Conservation (phyloP, 2,797 vertebrate species). For the Pantherophis alleghaniensis region DNA sequence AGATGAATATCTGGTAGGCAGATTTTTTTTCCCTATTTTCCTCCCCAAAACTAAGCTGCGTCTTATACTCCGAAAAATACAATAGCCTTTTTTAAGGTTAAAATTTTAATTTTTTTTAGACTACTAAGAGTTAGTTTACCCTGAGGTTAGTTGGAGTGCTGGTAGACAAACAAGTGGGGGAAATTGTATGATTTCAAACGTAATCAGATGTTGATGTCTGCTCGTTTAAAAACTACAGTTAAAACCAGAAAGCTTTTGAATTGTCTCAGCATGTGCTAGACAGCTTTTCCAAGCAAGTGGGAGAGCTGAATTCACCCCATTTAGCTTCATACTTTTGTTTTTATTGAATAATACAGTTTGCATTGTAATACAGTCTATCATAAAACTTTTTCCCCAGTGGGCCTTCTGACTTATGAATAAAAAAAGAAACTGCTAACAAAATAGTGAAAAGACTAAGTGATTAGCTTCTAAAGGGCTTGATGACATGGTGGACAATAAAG, state of each 20-base stretch:
- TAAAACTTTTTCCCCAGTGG: background rate
- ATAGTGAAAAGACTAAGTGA: background rate
- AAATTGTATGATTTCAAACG: constrained; percentile 61
- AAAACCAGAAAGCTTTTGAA: constrained; percentile 50
- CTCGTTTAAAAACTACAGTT: constrained; percentile 59
- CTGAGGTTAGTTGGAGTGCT: background rate
- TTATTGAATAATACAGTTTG: background rate
- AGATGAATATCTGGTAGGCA: no score
- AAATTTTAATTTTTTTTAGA: background rate
- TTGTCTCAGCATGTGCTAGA: constrained; percentile 54
- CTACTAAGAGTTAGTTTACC: background rate
- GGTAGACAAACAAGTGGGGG: constrained; percentile 62
- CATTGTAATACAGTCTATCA: background rate
- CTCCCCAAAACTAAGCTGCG: no score
- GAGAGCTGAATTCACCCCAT: background rate
- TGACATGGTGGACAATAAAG: background rate
- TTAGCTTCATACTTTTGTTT: background rate
- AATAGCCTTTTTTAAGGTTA: constrained; percentile 60
- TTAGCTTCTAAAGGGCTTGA: background rate
- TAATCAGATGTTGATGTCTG: constrained; percentile 51
- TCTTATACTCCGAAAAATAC: no score
- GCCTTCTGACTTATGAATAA: background rate
- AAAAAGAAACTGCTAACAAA: background rate
- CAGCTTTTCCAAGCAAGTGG: constrained; percentile 56
- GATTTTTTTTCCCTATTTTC: no score